These are phyloP conservation scores for Dynastes grantii DNA, from an alignment of 2,888 invertebrate genomes.

Conservation along the genomic window DNA sequence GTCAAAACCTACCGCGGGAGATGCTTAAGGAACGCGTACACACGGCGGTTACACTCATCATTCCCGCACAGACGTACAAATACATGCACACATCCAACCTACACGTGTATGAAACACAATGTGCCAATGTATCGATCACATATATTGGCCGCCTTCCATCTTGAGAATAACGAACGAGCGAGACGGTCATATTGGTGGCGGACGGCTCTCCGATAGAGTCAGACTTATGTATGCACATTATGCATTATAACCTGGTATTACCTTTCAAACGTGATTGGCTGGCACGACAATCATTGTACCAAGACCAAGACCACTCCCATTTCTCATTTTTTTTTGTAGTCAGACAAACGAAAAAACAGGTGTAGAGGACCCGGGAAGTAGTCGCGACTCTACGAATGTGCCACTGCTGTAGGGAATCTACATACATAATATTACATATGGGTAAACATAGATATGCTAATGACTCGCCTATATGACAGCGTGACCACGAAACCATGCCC, in stretches of 20 bases:
- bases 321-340: conserved; percentile 61
- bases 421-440: conserved; percentile 62
- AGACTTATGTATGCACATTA: conserved; percentile 68
- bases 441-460: conserved; percentile 59
- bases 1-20: not conserved
- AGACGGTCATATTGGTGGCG: conserved; percentile 62
- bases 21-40: conserved; percentile 1
- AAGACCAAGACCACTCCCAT: conserved; percentile 69
- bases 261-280: conserved; percentile 70
- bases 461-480: not conserved
- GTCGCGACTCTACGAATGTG: conserved; percentile 57
- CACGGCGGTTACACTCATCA: conserved; percentile 18
- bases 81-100: conserved; percentile 41
- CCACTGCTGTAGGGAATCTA: conserved; percentile 59
- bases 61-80: conserved; percentile 6
- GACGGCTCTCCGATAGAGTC: conserved; percentile 65
- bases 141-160: conserved; percentile 66
- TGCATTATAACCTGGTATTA: conserved; percentile 70
- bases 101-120: conserved; percentile 41
- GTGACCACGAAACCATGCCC: not conserved
- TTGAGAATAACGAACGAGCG: conserved; percentile 67
- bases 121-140: conserved; percentile 53
- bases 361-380: conserved; percentile 55
- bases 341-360: conserved; percentile 65
- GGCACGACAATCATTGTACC: conserved; percentile 69